Base-by-base conservation (phyloP, 2,113 vertebrate genomes). In the Oceanites oceanicus region DNA sequence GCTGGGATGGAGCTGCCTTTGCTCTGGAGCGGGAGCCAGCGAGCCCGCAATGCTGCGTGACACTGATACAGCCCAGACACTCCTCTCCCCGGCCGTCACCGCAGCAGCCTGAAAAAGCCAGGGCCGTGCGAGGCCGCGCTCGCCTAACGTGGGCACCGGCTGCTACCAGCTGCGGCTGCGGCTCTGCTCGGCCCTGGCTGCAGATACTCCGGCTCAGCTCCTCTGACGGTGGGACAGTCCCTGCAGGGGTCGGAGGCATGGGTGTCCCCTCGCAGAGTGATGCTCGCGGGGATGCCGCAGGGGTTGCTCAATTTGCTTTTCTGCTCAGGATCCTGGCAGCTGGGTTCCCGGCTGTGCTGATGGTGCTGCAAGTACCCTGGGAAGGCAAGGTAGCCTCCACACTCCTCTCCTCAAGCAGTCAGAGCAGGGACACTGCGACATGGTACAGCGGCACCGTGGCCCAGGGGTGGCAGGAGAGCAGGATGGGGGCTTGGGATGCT, bases 361-460 rank as follows among this genome's bases (percentile, higher is more conserved):
- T 9, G 55, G 17, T 0, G 4, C 71, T 14, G 21, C 66, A 3
- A 23, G 42, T 61, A 34, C 49, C 30, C 34, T 3, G 34, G 58
- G 76, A 26, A 26, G 22, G 30, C 29, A 1, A 40, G 14, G 52
- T 3, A 40, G 38, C 15, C 8, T 19, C 47, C 32, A 1, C 0
- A 2, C 8, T 40, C 18, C 45, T 42, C 20, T 45, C 34, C 79
- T 58, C 17, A 3, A 6, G 77, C 11, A 1, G 26, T 8, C 65
- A 20, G 59, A 61, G 73, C 73, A 38, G 56, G 61, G n/a, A 22
- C 15, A 12, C 44, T 32, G n/a, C 0, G 1, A 61, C 0, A 0
- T 22, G 58, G 29, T 9, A 4, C 50, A 10, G 72, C 1, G 0
- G 16, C 34, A 23, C 1, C 0, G 1, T 11, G 45, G 45, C 36